Percentiles rank a stretch among this genome's conserved stretches.
Conservation (phyloP, 2,797 vertebrate species). For the Darevskia mixta region DNA sequence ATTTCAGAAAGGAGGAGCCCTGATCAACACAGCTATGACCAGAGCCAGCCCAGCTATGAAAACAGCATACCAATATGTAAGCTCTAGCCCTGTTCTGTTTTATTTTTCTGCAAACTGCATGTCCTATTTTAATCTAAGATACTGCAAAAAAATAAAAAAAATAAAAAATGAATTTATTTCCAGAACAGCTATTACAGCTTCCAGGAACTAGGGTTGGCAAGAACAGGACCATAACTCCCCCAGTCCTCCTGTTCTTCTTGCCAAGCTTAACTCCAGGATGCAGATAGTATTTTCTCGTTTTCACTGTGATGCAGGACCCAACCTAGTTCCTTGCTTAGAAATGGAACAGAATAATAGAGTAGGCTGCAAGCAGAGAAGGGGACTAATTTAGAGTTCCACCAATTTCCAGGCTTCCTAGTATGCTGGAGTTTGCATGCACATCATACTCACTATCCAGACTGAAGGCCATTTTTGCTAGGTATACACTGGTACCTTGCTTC, state of each 20-base stretch:
- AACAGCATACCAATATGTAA: slow-evolving; percentile 86
- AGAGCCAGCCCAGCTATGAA: slow-evolving; percentile 88
- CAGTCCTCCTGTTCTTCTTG: background rate
- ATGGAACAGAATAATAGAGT: background rate
- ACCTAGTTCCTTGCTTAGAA: background rate
- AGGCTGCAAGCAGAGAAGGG: background rate
- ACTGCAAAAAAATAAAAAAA: background rate
- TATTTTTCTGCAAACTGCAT: background rate
- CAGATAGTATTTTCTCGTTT: background rate
- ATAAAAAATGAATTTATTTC: background rate
- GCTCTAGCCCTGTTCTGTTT: slow-evolving; percentile 65
- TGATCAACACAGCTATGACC: slow-evolving; percentile 92
- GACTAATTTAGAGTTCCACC: background rate
- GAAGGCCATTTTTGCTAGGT: background rate
- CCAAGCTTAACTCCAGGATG: background rate
- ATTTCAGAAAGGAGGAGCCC: slow-evolving; percentile 89
- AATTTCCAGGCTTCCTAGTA: background rate
- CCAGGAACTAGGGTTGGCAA: background rate
- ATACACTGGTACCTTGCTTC: no score
- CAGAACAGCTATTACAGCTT: slow-evolving; percentile 6
- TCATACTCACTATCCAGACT: background rate
- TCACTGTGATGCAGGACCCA: background rate
- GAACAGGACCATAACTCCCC: background rate
- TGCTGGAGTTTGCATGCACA: background rate
- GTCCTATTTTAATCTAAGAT: background rate